Base-by-base conservation (phyloP, 2,888 invertebrate species). In the Caenorhabditis parvicauda region DNA sequence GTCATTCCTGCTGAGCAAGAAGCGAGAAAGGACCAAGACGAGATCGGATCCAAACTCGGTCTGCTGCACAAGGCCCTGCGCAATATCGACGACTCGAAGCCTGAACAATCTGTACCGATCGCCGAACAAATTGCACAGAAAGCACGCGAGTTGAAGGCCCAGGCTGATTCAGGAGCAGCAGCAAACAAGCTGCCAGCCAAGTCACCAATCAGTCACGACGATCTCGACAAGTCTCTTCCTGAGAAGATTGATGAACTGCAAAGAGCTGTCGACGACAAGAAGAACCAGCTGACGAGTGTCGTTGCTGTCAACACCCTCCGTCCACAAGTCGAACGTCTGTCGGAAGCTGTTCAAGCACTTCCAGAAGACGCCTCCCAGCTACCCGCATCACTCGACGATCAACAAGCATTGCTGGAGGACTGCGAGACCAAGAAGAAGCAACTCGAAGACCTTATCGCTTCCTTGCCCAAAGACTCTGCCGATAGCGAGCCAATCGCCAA, bases 381-480 rank as follows among this genome's bases (percentile, higher is more conserved):
- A 22, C 54, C 53, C 19, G 39, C 41, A 39, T 41, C 50, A 17
- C 50, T 59, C 17, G 54, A 49, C 35, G 62, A 66, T 21, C 66
- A 66, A 42, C 54, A 62, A 28, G 24, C 59, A 37, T 28, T 39
- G 14, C 47, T 66, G 32, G 66, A 66, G 47, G 59, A 63, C 47
- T 37, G 56, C 29, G 62, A 52, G 44, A 43, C 50, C n/a, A 41
- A 50, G 29, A 61, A 59, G 25, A 44, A 55, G 28, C 45, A 63
- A 28, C 50, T 63, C 14, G 59, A 66, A 42, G 54, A 52, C 29
- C 47, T 63, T 17, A 45, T 63, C 35, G 45, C 53, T 12, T 42
- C 41, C 37, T 44, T 60, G 25, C 61, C 61, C 9, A 38, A 48
- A 48, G 41, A 50, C 24, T 51, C 49, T 39, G 42, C 29, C 39